A percentile compares a stretch with the other conserved stretches of the same genome.
Evolutionary conservation across 2,888 invertebrate genomes (phyloP).

Genomic region (Eubasilissa splendida): DNA sequence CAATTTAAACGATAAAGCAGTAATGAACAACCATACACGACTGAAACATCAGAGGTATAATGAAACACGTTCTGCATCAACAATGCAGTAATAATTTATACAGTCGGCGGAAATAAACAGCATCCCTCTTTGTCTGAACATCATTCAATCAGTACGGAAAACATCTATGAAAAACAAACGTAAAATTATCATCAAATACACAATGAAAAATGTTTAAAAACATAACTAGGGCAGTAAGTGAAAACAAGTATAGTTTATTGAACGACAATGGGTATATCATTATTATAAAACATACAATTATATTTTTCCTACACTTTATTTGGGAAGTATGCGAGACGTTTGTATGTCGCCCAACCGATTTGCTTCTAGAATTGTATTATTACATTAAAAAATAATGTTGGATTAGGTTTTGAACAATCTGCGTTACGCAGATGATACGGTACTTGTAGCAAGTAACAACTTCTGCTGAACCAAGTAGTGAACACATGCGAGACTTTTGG

Average conservation of each 20-base stretch:
- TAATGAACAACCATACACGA: not conserved
- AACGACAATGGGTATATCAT: not conserved
- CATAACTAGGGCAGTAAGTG: constrained; percentile 16
- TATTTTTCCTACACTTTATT: not conserved
- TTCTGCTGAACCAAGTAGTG: too few relatives aligned
- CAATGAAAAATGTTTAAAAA: constrained; percentile 8
- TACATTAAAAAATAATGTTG: not conserved
- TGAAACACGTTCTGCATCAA: not conserved
- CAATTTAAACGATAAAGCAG: not conserved
- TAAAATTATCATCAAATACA: constrained; percentile 25
- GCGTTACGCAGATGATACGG: too few relatives aligned
- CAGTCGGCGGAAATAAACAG: not conserved
- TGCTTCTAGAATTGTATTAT: not conserved
- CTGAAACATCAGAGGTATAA: not conserved
- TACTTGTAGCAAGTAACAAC: too few relatives aligned
- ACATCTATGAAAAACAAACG: constrained; percentile 16
- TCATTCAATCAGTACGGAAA: constrained; percentile 18
- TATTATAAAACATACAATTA: constrained; percentile 4
- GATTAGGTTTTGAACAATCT: not conserved
- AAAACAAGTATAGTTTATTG: constrained; percentile 14
- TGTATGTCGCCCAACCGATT: not conserved
- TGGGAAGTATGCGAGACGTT: not conserved
- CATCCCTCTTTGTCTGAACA: not conserved
- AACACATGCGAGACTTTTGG: too few relatives aligned
- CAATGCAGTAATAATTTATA: not conserved